Conservation (phyloP, 2,888 invertebrate species). For the Mesoligia furuncula region DNA sequence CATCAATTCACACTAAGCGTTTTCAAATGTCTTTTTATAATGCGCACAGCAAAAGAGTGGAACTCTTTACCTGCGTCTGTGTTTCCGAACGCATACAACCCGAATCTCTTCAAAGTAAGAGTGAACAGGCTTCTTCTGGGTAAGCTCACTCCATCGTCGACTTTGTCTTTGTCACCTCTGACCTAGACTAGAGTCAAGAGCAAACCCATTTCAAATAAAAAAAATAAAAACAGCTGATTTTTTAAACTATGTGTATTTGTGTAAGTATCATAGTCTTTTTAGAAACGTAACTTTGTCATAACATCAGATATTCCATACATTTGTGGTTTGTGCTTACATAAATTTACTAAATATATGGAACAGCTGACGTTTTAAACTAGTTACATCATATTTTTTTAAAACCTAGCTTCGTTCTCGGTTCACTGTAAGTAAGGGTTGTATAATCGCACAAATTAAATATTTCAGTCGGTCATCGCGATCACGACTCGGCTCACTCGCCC, state of each 20-base stretch:
- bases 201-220: too few species aligned
- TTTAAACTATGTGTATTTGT: not conserved
- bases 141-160: too few species aligned
- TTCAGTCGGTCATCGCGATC: constrained; percentile 49
- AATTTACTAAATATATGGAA: not conserved
- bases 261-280: too few species aligned
- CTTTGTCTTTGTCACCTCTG: too few species aligned
- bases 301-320: not conserved
- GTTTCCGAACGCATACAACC: too few species aligned
- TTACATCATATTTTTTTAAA: not conserved
- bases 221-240: not conserved
- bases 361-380: not conserved
- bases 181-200: too few species aligned
- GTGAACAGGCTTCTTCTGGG: too few species aligned
- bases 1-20: too few species aligned
- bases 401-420: not conserved
- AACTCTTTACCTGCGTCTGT: too few species aligned
- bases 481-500: constrained; percentile 42
- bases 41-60: too few species aligned
- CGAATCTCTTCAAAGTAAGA: too few species aligned
- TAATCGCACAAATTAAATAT: constrained; percentile 48
- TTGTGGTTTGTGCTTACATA: not conserved
- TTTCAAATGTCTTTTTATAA: too few species aligned
- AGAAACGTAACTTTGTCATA: not conserved
- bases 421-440: not conserved